These are phyloP conservation scores for Tiliqua scincoides DNA, from an alignment of 2,113 vertebrate genomes.

Conservation along the genomic window DNA sequence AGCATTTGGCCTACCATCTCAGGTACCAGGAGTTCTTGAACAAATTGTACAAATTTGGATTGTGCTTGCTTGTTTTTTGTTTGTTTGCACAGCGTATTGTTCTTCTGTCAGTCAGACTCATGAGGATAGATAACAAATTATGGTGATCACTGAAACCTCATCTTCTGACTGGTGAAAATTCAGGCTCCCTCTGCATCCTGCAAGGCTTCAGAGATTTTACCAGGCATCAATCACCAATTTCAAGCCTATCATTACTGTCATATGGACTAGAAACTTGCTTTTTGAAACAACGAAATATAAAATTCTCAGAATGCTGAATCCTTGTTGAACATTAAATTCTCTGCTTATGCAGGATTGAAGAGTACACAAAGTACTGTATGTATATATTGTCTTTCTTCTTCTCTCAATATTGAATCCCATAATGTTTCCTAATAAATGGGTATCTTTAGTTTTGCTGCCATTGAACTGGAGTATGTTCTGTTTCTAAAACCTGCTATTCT, in stretches of 20 bases:
- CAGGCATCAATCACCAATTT: background rate
- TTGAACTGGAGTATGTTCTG: background rate
- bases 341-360: background rate
- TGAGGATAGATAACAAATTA: background rate
- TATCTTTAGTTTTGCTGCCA: background rate
- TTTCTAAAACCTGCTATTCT: background rate
- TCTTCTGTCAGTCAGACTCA: background rate
- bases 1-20: no score
- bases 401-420: background rate
- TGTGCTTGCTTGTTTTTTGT: background rate
- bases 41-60: background rate
- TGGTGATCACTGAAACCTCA: no score
- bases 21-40: no score
- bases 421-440: background rate
- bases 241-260: background rate
- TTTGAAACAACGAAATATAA: background rate
- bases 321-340: no score
- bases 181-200: background rate
- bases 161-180: background rate
- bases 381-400: background rate
- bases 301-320: background rate
- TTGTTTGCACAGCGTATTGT: background rate
- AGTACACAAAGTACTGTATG: background rate
- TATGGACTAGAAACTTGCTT: background rate
- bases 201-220: background rate